Base-by-base conservation (phyloP, 2,888 invertebrate genomes). In the Netelia inedita region DNA sequence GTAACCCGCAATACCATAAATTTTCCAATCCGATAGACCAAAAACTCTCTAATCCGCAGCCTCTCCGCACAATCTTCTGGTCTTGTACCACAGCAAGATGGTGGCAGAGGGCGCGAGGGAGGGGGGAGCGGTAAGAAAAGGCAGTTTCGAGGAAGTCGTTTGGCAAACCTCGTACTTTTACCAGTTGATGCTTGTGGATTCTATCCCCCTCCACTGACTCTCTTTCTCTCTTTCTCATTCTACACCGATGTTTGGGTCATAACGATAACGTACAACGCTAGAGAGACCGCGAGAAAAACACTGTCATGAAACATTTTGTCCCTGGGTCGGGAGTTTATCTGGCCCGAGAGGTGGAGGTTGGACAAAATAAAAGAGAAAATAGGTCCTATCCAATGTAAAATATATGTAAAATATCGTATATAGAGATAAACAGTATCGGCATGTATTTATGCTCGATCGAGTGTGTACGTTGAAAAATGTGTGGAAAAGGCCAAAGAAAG, bases 71-170 rank as follows among this genome's bases (percentile, higher is more conserved):
- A 19, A 1, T 21, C 57, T 10, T 14, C 10, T 3, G 19, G 43
- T 35, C 10, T 41, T 16, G 19, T 41, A 46, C 55, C 63, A 72
- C n/a, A 19, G 11, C 28, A 28, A 28, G 23, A 16, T 65, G 43
- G 53, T 2, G 23, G 1, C 11, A n/a, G n/a, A 61, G 11, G 14
- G 63, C 41, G 61, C 19, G 11, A 16, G 9, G 16, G 50, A 74
- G 43, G 8, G 21, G 65, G 72, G 61, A 59, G 55, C 10, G 16
- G 21, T 28, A 43, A 59, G 71, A 76, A 79, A 79, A 75, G 59
- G 23, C 59, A 72, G 71, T 79, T 75, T 50, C 71, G 59, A 72
- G 72, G 71, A 76, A 75, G 79, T 76, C 83, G 83, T 83, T 83
- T 80, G 75, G 83, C 79, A 72, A 75, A 80, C 65, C 57, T 72